phyloP scores from a whole-genome alignment of 2,113 vertebrate genomes.

The Leucopsar rothschildi region DNA sequence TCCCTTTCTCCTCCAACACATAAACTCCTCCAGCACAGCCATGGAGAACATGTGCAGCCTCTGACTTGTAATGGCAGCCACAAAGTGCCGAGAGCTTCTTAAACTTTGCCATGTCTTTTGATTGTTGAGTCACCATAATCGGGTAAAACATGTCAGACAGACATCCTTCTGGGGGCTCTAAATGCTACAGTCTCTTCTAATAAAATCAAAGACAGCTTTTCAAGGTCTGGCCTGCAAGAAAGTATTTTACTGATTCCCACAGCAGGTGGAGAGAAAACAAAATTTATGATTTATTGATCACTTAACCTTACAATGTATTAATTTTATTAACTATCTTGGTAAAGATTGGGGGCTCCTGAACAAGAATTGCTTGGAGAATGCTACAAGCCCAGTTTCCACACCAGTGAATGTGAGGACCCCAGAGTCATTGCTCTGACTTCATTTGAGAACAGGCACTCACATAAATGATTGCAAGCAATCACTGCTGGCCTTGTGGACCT shows the following conservation, averaged over 20 bases:
- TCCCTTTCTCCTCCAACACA: not conserved
- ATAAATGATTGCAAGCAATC: not conserved
- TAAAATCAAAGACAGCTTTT: not conserved
- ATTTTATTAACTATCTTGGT: not conserved
- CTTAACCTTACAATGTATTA: not conserved
- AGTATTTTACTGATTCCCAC: not conserved
- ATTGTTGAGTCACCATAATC: not conserved
- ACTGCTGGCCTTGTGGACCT: not conserved
- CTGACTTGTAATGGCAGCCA: not conserved
- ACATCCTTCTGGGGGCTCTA: not conserved
- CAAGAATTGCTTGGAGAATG: not conserved
- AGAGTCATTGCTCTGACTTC: not conserved
- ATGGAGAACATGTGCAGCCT: not conserved
- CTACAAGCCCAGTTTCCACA: not conserved
- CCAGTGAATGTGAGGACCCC: not conserved
- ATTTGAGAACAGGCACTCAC: not conserved
- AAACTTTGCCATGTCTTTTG: not conserved
- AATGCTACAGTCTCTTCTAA: not conserved
- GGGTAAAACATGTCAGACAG: not conserved
- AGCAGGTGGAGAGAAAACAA: not conserved
- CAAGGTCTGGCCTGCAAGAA: not conserved
- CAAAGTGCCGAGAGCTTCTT: not conserved
- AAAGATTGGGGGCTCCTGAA: not conserved
- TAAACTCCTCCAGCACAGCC: not conserved
- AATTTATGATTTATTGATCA: not conserved